These are phyloP conservation scores for Nerophis lumbriciformis DNA, from an alignment of 2,113 vertebrate species.

Conservation along the genomic window DNA sequence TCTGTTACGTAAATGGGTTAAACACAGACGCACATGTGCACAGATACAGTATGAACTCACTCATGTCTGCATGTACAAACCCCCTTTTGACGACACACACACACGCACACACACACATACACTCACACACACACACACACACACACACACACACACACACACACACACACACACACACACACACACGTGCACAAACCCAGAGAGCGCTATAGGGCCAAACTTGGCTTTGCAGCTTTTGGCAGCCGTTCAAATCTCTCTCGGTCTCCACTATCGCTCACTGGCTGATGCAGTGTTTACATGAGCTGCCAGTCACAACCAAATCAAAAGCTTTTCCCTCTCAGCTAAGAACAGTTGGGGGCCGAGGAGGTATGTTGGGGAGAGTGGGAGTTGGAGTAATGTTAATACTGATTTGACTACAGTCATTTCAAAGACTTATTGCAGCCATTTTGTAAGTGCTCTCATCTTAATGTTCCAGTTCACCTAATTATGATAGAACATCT, in stretches of 20 bases:
- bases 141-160: conserved; percentile 12
- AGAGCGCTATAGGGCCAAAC: conserved; percentile 58
- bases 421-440: conserved; percentile 31
- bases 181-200: conserved; percentile 9
- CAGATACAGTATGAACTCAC: conserved; percentile 48
- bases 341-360: conserved; percentile 55
- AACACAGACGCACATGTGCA: conserved; percentile 60
- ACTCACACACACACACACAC: conserved; percentile 10
- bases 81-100: conserved; percentile 35
- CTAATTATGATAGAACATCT: too few relatives aligned
- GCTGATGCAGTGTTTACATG: conserved; percentile 66
- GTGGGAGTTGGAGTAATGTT: conserved; percentile 30
- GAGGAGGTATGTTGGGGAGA: conserved; percentile 44
- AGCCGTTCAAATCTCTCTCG: conserved; percentile 53
- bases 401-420: conserved; percentile 38
- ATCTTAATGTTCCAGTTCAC: background rate
- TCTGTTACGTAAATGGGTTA: conserved; percentile 63
- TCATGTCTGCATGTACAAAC: conserved; percentile 43
- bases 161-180: conserved; percentile 9
- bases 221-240: conserved; percentile 65
- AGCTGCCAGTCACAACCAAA: conserved; percentile 68
- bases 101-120: conserved; percentile 13
- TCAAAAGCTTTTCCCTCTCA: conserved; percentile 59
- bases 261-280: conserved; percentile 55
- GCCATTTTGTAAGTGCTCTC: conserved; percentile 27